These are phyloP conservation scores for Sminthopsis crassicaudata DNA, from an alignment of 2,113 vertebrate species.

Conservation along the genomic window DNA sequence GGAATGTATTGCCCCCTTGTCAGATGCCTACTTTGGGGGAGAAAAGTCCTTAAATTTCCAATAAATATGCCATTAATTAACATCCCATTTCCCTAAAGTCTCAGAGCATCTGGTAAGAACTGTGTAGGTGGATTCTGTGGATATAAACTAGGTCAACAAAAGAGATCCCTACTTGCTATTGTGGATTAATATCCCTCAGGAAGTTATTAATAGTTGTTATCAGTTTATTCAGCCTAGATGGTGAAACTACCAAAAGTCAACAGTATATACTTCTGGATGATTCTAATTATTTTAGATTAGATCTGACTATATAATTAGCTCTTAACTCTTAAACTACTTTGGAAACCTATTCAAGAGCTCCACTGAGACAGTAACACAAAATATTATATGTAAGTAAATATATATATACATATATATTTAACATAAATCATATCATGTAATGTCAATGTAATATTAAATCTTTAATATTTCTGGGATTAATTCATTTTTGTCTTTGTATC, in stretches of 20 bases:
- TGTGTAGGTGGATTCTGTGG: constrained; percentile 75
- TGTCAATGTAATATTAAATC: background rate
- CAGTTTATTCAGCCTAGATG: constrained; percentile 63
- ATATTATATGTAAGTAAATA: background rate
- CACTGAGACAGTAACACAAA: background rate
- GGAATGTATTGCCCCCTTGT: constrained; percentile 70
- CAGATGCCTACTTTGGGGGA: constrained; percentile 69
- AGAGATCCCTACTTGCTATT: constrained; percentile 75
- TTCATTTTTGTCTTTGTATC: background rate
- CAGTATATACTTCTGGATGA: constrained; percentile 52
- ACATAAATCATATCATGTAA: background rate
- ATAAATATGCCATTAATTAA: constrained; percentile 84
- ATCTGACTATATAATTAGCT: background rate
- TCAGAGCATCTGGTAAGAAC: constrained; percentile 82
- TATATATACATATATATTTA: background rate
- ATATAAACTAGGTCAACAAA: constrained; percentile 77
- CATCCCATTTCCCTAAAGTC: constrained; percentile 82
- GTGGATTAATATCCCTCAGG: constrained; percentile 74
- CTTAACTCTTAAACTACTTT: background rate
- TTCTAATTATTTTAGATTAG: constrained; percentile 23
- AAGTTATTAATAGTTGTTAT: constrained; percentile 75
- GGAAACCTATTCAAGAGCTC: background rate
- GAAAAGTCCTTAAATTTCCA: constrained; percentile 79
- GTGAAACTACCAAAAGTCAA: constrained; percentile 70
- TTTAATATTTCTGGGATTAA: background rate